phyloP scores from a whole-genome alignment of 2,113 vertebrate species.

The Ariopsis seemanni region DNA sequence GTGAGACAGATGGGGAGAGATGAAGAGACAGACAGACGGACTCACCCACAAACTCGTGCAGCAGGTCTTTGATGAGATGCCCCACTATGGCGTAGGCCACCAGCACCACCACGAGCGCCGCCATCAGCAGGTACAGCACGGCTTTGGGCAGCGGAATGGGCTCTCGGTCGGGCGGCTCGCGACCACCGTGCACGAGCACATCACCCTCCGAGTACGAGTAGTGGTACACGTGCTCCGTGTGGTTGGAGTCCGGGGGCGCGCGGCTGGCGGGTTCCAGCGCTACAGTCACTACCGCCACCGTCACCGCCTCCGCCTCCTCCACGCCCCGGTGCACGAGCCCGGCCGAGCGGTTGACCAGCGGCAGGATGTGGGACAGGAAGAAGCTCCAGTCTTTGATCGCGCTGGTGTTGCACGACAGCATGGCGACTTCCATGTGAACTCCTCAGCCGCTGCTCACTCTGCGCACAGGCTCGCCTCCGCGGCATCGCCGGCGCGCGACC shows the following conservation, averaged over 20 bases:
- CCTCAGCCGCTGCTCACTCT: conserved; percentile 9
- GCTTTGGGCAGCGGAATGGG: conserved; percentile 84
- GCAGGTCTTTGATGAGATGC: conserved; percentile 86
- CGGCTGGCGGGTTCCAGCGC: conserved; percentile 79
- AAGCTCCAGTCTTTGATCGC: conserved; percentile 85
- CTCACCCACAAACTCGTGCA: conserved; percentile 86
- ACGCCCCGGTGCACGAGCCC: conserved; percentile 73
- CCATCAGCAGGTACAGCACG: conserved; percentile 89
- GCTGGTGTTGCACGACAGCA: conserved; percentile 85
- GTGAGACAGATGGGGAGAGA: neutral
- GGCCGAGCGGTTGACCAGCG: conserved; percentile 81
- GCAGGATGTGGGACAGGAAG: conserved; percentile 83
- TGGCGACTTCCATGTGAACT: conserved; percentile 57
- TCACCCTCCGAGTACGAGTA: conserved; percentile 80
- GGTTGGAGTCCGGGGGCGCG: conserved; percentile 78
- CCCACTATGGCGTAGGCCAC: conserved; percentile 86
- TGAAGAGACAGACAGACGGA: conserved; percentile 17
- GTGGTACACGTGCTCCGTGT: conserved; percentile 83
- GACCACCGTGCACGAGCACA: conserved; percentile 79
- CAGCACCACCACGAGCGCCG: conserved; percentile 84
- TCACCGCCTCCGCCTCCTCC: conserved; percentile 75
- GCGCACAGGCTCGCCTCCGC: neutral
- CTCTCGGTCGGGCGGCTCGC: conserved; percentile 76
- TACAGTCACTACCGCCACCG: conserved; percentile 78
- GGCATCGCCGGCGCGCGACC: conserved; percentile 29